Evolutionary conservation across 2,888 invertebrate genomes (phyloP), one percentile per base, ranked within the genome.

Genomic region (Epinotia demarniana): DNA sequence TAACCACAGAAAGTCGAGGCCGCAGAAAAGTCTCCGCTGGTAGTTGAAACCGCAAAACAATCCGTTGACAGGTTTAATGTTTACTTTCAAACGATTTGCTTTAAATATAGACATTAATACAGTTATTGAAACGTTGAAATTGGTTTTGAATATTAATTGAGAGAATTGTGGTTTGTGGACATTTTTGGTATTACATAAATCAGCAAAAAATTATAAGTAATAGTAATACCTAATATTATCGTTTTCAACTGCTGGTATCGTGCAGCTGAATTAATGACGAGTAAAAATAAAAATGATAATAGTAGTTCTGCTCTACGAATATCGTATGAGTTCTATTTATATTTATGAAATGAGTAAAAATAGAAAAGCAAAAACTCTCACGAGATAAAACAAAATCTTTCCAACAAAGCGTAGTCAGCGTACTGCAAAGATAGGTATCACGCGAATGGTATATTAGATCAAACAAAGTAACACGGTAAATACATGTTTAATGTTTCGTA

Each of bases 1-100:
- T 60, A 67, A 72, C 75, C 72, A 57, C 75, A 72, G 75, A 75
- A 70, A 74, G 74, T 55, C 60, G 53, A 75, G 60, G 66, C 49
- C 66, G 60, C 64, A 27, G 71, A 61, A 75, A 75, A 72, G 66
- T 57, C 43, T 58, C 57, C 68, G 61, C 43, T 33, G 46, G 19
- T 67, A 75, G 43, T 61, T 39, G 53, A 33, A 67, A 75, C 75
- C 75, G 53, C 75, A 75, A 66, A 62, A 67, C 62, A 71, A 71
- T 71, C 75, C 75, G 55, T 64, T 23, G 55, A 66, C 70, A 61
- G 19, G 33, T 61, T 73, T 73, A 67, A 72, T 23, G 46, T 57
- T 57, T 55, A 72, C 71, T 72, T 72, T 72, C 67, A 67, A 75
- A 62, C 67, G 62, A 46, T 62, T 67, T 49, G 27, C 18, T 19